Evolutionary conservation across 2,113 vertebrate species (phyloP), one percentile per base, ranked within the genome.

Genomic region (Panthera leo): DNA sequence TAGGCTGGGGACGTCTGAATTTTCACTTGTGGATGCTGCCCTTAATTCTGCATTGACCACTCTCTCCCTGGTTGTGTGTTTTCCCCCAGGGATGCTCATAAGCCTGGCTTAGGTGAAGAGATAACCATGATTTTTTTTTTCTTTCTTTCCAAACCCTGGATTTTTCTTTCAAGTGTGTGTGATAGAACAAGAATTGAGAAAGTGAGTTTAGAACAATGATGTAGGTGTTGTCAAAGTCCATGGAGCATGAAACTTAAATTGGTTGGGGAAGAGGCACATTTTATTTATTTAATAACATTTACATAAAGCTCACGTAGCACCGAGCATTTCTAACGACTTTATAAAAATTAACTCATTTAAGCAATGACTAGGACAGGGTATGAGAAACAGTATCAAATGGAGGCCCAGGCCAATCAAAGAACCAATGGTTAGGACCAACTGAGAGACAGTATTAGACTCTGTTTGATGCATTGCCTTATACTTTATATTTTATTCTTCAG

Each of bases 1-100:
- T 39, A 23, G 5, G 14, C 11, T n/a, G 48, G 11, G 4, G 3
- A 42, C 6, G 11, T 61, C 10, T 5, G 8, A 79, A 10, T 0
- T 11, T 75, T 68, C 13, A 48, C 2, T 3, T 8, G 27, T 25
- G 5, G 11, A 2, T 34, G 25, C 2, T 67, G 19, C 39, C 36
- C 19, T 5, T 15, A 9, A 2, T 48, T 51, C 29, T 21, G 21
- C 19, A 23, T 12, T 27, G 19, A 87, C 5, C 5, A 3, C 48
- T 45, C 3, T 27, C 10, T 29, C 19, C 39, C 5, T 61, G 61
- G 4, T 65, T 70, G 7, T 34, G 1, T 63, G 29, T 34, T 45
- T 48, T 42, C 53, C 23, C 48, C 39, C n/a, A 48, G 48, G 51
- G 71, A 63, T 29, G 27, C 11, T 25, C 27, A n/a, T 27, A 18